These are phyloP conservation scores for Telmatherina bonti DNA, from an alignment of 2,797 vertebrate species.

Conservation along the genomic window DNA sequence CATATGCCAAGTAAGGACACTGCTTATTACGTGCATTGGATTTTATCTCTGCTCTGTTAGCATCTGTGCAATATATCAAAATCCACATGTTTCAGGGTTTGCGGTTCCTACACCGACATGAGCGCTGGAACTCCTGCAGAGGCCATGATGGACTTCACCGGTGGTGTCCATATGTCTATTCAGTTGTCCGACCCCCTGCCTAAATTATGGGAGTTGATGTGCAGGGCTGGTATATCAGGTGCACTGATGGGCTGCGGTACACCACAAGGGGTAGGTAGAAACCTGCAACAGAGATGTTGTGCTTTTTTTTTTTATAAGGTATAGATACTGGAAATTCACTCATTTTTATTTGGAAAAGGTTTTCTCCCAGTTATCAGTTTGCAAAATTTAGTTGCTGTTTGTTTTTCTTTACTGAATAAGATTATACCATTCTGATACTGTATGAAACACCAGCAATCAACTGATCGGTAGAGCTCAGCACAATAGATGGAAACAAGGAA, in stretches of 20 bases:
- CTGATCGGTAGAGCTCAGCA: too few species aligned
- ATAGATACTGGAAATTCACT: too few species aligned
- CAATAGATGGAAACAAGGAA: too few species aligned
- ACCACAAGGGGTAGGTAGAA: conserved; percentile 71
- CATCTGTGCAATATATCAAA: conserved; percentile 34
- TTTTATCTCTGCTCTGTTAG: neutral
- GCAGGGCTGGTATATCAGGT: conserved; percentile 73
- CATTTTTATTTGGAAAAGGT: too few species aligned
- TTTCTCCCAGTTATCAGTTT: too few species aligned
- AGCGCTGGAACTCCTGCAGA: conserved; percentile 84
- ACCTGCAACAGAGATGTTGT: neutral
- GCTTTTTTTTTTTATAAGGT: too few species aligned
- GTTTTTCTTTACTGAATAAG: too few species aligned
- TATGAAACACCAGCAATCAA: too few species aligned
- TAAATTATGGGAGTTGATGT: conserved; percentile 84
- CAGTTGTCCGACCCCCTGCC: conserved; percentile 71
- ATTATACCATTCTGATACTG: too few species aligned
- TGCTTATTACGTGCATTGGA: neutral
- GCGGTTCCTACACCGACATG: conserved; percentile 89
- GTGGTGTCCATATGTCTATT: conserved; percentile 84
- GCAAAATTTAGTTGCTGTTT: too few species aligned
- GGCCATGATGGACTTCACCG: conserved; percentile 90
- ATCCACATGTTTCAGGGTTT: conserved; percentile 78
- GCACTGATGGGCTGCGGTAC: conserved; percentile 88
- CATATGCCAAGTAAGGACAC: conserved; percentile 79